Percentiles rank a stretch among this genome's conserved stretches.
These are phyloP conservation scores for Bradypus variegatus DNA, from an alignment of 2,797 vertebrate genomes.

Conservation along the genomic window DNA sequence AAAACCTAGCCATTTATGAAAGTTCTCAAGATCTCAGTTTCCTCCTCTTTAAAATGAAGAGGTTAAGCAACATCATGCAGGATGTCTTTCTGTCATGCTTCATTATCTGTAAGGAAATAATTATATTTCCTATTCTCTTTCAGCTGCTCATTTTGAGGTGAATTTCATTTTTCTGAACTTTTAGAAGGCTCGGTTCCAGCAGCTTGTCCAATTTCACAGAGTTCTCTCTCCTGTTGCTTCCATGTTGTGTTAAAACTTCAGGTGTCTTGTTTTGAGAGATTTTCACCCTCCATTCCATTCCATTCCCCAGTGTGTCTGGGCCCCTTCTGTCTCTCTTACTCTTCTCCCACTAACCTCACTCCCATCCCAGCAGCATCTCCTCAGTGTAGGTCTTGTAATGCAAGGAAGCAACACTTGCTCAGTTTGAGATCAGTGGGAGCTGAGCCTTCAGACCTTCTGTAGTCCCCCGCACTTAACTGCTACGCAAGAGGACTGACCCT, in stretches of 20 bases:
- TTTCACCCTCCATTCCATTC: accelerated
- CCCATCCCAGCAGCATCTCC: background rate
- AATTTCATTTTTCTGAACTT: background rate
- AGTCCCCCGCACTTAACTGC: background rate
- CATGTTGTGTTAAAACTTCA: background rate
- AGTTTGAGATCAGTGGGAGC: background rate
- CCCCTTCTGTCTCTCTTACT: background rate
- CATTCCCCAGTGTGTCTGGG: background rate
- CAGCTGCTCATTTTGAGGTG: background rate
- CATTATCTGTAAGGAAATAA: background rate
- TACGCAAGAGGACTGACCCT: background rate
- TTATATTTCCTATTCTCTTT: background rate
- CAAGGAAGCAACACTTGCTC: background rate
- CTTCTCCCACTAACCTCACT: background rate
- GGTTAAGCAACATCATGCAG: background rate
- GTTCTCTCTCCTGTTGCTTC: background rate
- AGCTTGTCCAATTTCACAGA: background rate
- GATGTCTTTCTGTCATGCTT: background rate
- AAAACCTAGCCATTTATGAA: background rate
- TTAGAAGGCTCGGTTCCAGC: background rate
- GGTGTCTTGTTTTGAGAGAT: background rate
- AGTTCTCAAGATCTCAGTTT: background rate
- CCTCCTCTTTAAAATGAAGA: background rate
- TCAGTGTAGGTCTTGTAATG: too few species aligned
- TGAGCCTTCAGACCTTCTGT: background rate